These are phyloP conservation scores for Listronotus oregonensis DNA, from an alignment of 1,140 invertebrate species.

Conservation along the genomic window DNA sequence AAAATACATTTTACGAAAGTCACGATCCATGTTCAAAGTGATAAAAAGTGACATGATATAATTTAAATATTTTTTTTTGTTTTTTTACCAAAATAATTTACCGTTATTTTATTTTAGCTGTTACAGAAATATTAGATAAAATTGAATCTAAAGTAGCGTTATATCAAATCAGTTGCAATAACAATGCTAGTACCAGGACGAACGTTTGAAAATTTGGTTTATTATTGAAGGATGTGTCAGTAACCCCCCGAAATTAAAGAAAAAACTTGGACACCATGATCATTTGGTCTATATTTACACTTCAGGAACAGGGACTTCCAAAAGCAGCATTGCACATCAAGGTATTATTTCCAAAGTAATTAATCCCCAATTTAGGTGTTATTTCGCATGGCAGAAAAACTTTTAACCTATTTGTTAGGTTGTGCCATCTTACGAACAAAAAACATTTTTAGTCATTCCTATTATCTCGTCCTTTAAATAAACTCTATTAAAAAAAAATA, in stretches of 20 bases:
- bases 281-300: constrained; percentile 86
- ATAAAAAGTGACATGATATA: no score
- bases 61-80: no score
- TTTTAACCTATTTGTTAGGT: no score
- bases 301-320: constrained; percentile 89
- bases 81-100: neutral
- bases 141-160: constrained; percentile 67
- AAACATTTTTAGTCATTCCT: no score
- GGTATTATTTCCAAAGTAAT: no score
- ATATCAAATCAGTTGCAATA: constrained; percentile 65
- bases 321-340: constrained; percentile 90
- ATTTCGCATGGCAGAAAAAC: no score
- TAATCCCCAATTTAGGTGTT: no score
- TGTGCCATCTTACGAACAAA: no score
- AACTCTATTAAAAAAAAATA: no score
- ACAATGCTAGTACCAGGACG: constrained; percentile 46
- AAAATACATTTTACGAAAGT: no score
- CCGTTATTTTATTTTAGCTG: constrained; percentile 58
- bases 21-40: no score
- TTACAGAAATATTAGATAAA: constrained; percentile 65
- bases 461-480: no score
- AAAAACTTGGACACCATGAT: constrained; percentile 68
- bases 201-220: constrained; percentile 63
- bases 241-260: constrained; percentile 61
- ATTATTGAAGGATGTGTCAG: constrained; percentile 63